These are phyloP conservation scores for Herpetotheres cachinnans DNA, from an alignment of 2,113 vertebrate species.

Conservation along the genomic window DNA sequence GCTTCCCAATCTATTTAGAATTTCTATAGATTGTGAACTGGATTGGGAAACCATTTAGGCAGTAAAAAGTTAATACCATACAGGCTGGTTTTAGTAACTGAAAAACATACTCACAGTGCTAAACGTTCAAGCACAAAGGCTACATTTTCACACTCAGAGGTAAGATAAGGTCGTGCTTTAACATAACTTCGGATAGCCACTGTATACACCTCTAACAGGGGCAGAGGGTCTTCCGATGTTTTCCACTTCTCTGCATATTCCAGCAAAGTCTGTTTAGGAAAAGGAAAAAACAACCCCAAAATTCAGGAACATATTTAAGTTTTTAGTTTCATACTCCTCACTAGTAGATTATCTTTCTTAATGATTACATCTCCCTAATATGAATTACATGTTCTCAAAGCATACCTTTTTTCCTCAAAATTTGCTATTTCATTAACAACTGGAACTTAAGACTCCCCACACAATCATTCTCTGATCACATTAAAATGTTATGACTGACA, in stretches of 20 bases:
- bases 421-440: neutral
- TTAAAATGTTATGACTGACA: neutral
- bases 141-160: slow-evolving; percentile 89
- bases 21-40: neutral
- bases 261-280: slow-evolving; percentile 83
- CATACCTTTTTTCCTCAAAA: neutral
- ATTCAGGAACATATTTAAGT: neutral
- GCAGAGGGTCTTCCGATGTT: slow-evolving; percentile 87
- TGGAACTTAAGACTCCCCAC: neutral
- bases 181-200: slow-evolving; percentile 89
- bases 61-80: neutral
- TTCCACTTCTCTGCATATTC: slow-evolving; percentile 91
- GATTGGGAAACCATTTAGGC: neutral
- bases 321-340: neutral
- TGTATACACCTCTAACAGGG: slow-evolving; percentile 88
- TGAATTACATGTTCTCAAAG: neutral
- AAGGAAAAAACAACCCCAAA: neutral
- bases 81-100: neutral
- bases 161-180: slow-evolving; percentile 84
- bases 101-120: slow-evolving; percentile 86
- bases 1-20: neutral
- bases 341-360: neutral
- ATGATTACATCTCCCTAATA: neutral
- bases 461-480: neutral
- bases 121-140: slow-evolving; percentile 90